Percentiles rank a stretch among this genome's conserved stretches.
phyloP scores from a whole-genome alignment of 1,140 invertebrate genomes.

The Bursaphelenchus mucronatus region DNA sequence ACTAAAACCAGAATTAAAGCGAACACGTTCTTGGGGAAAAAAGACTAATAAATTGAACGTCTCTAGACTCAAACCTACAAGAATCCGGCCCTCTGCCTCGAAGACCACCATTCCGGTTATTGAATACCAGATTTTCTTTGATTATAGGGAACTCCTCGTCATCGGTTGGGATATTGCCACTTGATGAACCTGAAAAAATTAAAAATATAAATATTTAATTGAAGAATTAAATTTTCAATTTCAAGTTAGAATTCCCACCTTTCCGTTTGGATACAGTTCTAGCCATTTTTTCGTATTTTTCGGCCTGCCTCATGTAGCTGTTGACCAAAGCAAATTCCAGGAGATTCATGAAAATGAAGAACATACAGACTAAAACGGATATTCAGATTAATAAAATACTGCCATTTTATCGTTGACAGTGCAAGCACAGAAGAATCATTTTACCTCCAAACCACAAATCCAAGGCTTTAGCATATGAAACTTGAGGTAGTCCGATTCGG shows the following conservation, averaged over 20 bases:
- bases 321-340: slow-evolving; percentile 57
- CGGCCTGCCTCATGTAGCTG: slow-evolving; percentile 55
- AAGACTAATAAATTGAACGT: no score
- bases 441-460: slow-evolving; percentile 46
- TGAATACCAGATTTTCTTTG: neutral
- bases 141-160: neutral
- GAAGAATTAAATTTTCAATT: slow-evolving; percentile 8
- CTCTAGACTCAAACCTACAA: slow-evolving; percentile 5
- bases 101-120: slow-evolving; percentile 9
- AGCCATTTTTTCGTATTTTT: slow-evolving; percentile 54
- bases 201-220: slow-evolving; percentile 4
- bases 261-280: slow-evolving; percentile 32
- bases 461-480: slow-evolving; percentile 43
- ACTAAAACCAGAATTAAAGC: no score
- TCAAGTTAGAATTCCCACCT: slow-evolving; percentile 11
- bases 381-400: neutral
- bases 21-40: no score
- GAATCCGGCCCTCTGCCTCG: neutral
- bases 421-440: neutral
- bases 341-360: slow-evolving; percentile 55
- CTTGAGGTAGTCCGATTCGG: slow-evolving; percentile 48
- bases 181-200: slow-evolving; percentile 10
- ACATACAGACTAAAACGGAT: slow-evolving; percentile 46
- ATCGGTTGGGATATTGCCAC: slow-evolving; percentile 4
- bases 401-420: neutral